Evolutionary conservation across 30 jellyfish, hydroid and myxozoan genomes (phyloP), one percentile per base, ranked within the genome.

Genomic region (Mastigias papua): DNA sequence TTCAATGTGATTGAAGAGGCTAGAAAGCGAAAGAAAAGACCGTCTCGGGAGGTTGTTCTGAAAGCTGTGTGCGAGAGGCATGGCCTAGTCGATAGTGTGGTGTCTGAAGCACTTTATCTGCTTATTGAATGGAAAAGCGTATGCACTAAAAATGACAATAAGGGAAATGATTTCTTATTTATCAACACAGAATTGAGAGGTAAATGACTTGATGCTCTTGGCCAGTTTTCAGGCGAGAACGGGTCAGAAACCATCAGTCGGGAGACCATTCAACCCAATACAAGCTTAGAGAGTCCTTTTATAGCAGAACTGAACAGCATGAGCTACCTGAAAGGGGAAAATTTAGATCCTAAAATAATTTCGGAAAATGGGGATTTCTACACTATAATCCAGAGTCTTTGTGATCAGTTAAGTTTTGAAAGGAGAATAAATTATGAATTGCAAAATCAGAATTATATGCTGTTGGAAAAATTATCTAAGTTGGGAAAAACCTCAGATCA

Each of bases 401-500:
- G 67, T 19, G 67, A 21, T 54, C 20, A 54, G 17, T 25, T 54
- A 54, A 16, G 67, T 54, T 54, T 0, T 54, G 67, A 73, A 22
- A 73, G 69, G 9, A 29, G 37, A 73, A 17, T 29, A 0, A 31
- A 73, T 73, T 48, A n/a, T 73, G 69, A 73, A 34, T 71, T 37
- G 46, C 69, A 73, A 48, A 17, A 73, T 54, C 67, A 54, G 67
- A 54, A 16, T 54, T 54, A 5, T 54, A 54, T 19, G 9, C 17
- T 54, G 26, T 19, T 54, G 67, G 27, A 54, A 54, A 21, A 54
- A 54, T 54, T 16, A 54, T 54, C 27, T 2, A 19, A 6, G 25
- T 6, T 54, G 25, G 67, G 6, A 54, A 54, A 54, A 54, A 25
- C 20, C 26, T 54, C 25, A 25, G 27, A 54, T 54, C 23, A 11